Percentiles rank a stretch among this genome's conserved stretches.
phyloP scores from a whole-genome alignment of 2,113 vertebrate species.

The Gadus chalcogrammus region DNA sequence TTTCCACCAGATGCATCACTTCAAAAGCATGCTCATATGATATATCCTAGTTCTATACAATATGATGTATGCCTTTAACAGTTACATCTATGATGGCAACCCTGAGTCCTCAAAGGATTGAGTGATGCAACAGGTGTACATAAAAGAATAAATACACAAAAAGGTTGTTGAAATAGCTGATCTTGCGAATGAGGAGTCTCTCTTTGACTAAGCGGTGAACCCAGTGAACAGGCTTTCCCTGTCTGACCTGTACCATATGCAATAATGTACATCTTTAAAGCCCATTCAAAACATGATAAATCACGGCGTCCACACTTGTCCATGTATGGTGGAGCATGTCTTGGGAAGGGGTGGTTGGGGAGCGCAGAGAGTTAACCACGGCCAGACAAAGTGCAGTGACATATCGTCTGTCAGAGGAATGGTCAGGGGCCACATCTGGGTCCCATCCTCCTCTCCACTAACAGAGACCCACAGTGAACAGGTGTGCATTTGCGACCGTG shows the following conservation, averaged over 20 bases:
- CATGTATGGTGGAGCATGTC: conserved; percentile 30
- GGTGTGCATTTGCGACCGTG: conserved; percentile 51
- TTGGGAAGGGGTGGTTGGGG: conserved; percentile 1
- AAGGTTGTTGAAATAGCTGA: conserved; percentile 9
- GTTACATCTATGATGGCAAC: conserved; percentile 39
- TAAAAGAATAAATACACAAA: conserved; percentile 10
- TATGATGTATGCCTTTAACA: conserved; percentile 27
- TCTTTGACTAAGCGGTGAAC: conserved; percentile 32
- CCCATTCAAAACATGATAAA: conserved; percentile 46
- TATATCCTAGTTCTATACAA: no score
- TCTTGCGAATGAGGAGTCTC: conserved; percentile 9
- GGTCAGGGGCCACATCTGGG: conserved; percentile 56
- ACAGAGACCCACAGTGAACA: conserved; percentile 55
- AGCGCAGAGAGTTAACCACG: conserved; percentile 23
- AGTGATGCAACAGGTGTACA: conserved; percentile 35
- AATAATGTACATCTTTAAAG: conserved; percentile 21
- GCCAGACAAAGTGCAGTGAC: conserved; percentile 27
- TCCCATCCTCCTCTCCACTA: conserved; percentile 34
- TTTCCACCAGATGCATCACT: conserved; percentile 46
- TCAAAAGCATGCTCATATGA: conserved; percentile 44
- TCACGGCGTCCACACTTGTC: conserved; percentile 30
- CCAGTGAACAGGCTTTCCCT: conserved; percentile 8
- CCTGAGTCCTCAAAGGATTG: conserved; percentile 25
- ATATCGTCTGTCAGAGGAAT: conserved; percentile 20
- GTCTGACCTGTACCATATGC: conserved; percentile 45